phyloP scores from a whole-genome alignment of 2,797 vertebrate species.

The Hapalemur alaotrensis region DNA sequence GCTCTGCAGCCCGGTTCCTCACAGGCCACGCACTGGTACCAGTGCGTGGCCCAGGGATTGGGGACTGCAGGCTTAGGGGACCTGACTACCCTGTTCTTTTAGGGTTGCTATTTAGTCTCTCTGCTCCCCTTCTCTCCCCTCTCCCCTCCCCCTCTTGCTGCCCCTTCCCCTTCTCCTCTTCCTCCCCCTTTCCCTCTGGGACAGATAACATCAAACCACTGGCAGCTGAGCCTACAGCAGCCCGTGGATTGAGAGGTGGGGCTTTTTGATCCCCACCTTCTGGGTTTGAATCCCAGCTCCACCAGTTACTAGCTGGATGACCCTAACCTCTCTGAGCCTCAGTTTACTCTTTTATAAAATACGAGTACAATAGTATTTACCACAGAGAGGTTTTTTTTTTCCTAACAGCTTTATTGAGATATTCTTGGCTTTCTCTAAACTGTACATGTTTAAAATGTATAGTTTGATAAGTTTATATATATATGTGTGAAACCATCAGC shows the following conservation, averaged over 20 bases:
- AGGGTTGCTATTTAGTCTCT: no score
- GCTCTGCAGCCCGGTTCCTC: no score
- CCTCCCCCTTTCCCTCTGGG: background rate
- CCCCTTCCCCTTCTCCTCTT: accelerated
- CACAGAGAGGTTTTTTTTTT: background rate
- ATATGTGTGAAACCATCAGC: background rate
- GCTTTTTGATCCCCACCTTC: background rate
- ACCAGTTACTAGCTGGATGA: background rate
- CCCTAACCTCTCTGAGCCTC: background rate
- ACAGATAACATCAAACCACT: background rate
- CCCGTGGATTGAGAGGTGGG: no score
- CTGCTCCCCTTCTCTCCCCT: no score
- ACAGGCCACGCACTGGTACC: no score
- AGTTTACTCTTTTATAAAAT: background rate
- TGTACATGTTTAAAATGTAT: background rate
- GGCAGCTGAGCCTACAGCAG: background rate
- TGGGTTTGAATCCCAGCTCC: background rate
- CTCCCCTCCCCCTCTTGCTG: accelerated
- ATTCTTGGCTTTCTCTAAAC: background rate
- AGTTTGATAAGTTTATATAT: background rate
- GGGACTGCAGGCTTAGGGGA: no score
- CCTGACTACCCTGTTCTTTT: no score
- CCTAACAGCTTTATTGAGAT: background rate
- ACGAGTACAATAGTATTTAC: background rate
- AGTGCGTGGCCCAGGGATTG: no score